phyloP scores from a whole-genome alignment of 2,888 invertebrate species.

The Epinotia demarniana region DNA sequence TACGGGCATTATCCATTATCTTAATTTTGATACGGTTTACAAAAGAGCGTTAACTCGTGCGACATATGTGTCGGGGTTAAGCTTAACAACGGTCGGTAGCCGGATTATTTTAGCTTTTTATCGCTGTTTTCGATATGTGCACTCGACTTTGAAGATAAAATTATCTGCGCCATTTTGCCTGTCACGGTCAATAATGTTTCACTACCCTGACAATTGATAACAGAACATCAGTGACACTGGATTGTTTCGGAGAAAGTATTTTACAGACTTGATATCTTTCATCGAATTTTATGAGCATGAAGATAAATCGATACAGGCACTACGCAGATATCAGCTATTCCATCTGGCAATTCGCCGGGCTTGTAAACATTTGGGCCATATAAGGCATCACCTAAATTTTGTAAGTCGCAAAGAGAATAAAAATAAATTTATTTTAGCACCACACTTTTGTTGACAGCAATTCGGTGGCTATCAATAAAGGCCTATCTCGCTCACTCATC shows the following conservation, averaged over 20 bases:
- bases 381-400: conserved; percentile 40
- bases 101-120: conserved; percentile 54
- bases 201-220: conserved; percentile 37
- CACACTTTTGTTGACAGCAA: conserved; percentile 70
- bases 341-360: conserved; percentile 48
- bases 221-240: conserved; percentile 24
- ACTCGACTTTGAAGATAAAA: conserved; percentile 45
- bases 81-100: conserved; percentile 58
- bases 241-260: conserved; percentile 46
- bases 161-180: conserved; percentile 38
- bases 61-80: conserved; percentile 71
- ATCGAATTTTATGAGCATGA: conserved; percentile 51
- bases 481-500: conserved; percentile 70
- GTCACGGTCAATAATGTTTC: conserved; percentile 34
- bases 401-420: conserved; percentile 37
- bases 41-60: conserved; percentile 78
- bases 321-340: conserved; percentile 45
- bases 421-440: conserved; percentile 56
- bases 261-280: conserved; percentile 49
- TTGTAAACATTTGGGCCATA: conserved; percentile 41
- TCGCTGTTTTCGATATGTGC: conserved; percentile 47
- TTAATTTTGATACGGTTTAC: conserved; percentile 82
- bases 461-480: conserved; percentile 78
- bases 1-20: conserved; percentile 81
- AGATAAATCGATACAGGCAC: conserved; percentile 52